Evolutionary conservation across 2,113 vertebrate species (phyloP).

Genomic region (Canis aureus): DNA sequence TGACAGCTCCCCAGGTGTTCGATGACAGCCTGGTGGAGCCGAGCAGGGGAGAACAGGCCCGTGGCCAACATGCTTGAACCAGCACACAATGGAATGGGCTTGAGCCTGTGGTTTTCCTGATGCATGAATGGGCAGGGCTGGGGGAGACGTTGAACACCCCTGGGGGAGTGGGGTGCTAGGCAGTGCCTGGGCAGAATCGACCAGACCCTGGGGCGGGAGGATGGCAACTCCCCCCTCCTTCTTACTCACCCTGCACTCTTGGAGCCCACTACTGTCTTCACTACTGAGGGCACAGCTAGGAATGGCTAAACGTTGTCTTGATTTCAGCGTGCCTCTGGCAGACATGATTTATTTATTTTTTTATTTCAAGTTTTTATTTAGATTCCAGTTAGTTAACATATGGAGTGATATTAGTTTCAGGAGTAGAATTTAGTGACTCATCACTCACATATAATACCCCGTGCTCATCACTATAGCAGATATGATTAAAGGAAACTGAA

Average conservation of each 20-base stretch:
- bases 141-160: background rate
- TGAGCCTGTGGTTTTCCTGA: slow-evolving; percentile 67
- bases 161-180: no score
- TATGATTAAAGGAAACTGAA: background rate
- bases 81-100: background rate
- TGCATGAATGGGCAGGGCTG: background rate
- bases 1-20: background rate
- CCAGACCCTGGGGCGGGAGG: background rate
- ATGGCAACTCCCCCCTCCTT: background rate
- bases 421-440: background rate
- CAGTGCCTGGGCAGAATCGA: background rate
- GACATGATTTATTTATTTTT: background rate
- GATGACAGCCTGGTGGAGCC: background rate
- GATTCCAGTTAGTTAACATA: background rate
- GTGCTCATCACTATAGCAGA: background rate
- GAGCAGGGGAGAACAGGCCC: background rate
- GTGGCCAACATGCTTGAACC: background rate
- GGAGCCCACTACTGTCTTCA: background rate
- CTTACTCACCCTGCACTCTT: background rate
- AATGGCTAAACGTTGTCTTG: background rate
- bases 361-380: background rate
- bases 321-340: background rate
- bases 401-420: background rate
- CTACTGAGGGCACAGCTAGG: background rate
- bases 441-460: background rate